Base-by-base conservation (phyloP, 2,797 vertebrate genomes). In the Parauchenoglanis punctatus region DNA sequence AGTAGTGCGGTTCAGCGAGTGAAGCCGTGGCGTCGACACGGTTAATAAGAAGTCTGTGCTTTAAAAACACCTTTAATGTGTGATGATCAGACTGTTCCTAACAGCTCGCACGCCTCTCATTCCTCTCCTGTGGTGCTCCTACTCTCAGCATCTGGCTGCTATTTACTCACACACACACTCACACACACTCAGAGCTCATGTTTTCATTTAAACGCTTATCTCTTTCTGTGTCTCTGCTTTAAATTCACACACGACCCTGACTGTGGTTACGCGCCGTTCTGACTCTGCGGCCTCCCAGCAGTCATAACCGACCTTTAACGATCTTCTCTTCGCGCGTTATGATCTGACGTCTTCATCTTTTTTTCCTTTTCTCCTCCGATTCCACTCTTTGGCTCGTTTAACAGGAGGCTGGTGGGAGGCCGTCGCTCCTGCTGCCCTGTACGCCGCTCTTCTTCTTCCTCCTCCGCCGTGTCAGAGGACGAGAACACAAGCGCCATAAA, bases 391-490 rank as follows among this genome's bases (percentile, higher is more conserved):
- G 23, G 13, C 25, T 58, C 35, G 7, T 67, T 35, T 78, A 76
- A 52, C 72, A 85, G 73, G 68, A 85, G 52, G 52, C 35, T 46
- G 83, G 83, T 61, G 54, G 83, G 70, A 85, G 18, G 83, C 35
- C 31, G 54, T 10, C 23, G 84, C 58, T 75, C 31, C 56, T 10
- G 58, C 35, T 18, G 58, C 80, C 78, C 80, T 67, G 59, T 46
- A 28, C 59, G 3, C 6, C 44, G 8, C 2, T 28, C 61, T 28
- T 82, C 81, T 44, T 86, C 61, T 20, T 25, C 61, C 61, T n/a
- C 86, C 82, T 78, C 73, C 46, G 2, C 81, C 5, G 28, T 83
- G 72, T 63, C 72, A 77, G 82, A 84, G 86, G 25, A 78, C 72
- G 35, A 67, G 73, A 84, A 84, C 70, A 76, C 46, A 63, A 81